A percentile compares a stretch with the other conserved stretches of the same genome.
Conservation (phyloP, 2,797 vertebrate species). For the Heterohyrax brucei region DNA sequence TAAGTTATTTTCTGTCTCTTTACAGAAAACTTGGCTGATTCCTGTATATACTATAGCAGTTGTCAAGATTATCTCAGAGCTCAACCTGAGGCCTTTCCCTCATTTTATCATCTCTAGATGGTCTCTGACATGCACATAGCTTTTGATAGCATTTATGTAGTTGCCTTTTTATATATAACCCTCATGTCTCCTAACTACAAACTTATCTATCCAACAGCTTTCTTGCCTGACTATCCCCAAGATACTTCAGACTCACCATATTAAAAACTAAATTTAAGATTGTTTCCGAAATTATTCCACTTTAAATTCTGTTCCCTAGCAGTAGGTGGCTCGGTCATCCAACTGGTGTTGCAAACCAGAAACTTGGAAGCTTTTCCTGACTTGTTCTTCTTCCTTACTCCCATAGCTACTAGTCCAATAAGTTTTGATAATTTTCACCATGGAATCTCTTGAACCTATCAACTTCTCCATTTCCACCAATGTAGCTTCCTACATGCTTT, state of each 20-base stretch:
- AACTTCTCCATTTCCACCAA: neutral
- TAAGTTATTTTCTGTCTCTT: neutral
- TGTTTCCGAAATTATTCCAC: neutral
- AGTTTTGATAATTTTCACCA: neutral
- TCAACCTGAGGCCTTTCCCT: neutral
- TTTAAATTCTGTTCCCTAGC: neutral
- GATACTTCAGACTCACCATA: neutral
- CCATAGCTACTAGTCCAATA: neutral
- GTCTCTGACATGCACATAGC: neutral
- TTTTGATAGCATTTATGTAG: neutral
- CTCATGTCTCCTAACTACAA: neutral
- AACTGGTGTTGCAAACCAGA: neutral
- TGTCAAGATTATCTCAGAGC: neutral
- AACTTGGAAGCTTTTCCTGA: neutral
- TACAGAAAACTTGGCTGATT: neutral
- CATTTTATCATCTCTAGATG: neutral
- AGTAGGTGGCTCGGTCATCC: neutral
- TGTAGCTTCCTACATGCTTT: neutral
- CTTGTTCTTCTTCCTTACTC: neutral
- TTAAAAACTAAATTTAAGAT: slow-evolving; percentile 19
- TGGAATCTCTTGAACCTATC: neutral
- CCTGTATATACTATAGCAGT: neutral
- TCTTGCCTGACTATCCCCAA: neutral
- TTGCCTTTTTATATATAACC: neutral
- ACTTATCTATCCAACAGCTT: neutral